Base-by-base conservation (phyloP, 1,140 invertebrate genomes). In the Ctenoplectra terminalis region DNA sequence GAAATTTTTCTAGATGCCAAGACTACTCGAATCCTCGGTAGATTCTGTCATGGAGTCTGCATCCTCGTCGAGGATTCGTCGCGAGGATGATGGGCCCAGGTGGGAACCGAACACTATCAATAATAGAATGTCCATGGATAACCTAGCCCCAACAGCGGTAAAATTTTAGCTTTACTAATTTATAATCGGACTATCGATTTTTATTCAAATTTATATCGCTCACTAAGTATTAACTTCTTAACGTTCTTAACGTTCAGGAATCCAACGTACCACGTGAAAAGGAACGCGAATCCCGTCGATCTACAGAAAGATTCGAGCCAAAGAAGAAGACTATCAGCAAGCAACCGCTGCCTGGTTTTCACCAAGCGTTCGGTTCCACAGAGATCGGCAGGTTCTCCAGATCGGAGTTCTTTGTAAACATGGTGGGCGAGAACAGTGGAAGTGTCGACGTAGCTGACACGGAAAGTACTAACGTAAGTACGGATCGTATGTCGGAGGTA, bases 311-410 rank as follows among this genome's bases (percentile, higher is more conserved):
- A 26, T 75, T 88, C 6, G 90, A 92, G 56, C 71, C 85, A n/a
- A 91, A 87, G 46, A 86, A 88, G 79, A 79, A 81, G 13, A n/a
- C 64, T 1, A 60, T 77, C 0, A 79, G 77, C 58, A 92, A 90
- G 26, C 92, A 94, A 79, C 96, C 96, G 20, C 89, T 97, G 60
- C 96, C 96, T 0, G 96, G 96, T 2, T 97, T 97, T 80, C 96
- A 96, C 83, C 96, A 97, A 90, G 96, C 96, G 0, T 97, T 97
- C 87, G 96, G 96, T 23, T 96, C 96, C 2, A 97, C 96, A 37
- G 96, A 97, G 91, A 97, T 97, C 72, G 96, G 96, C 37, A 95
- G 95, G 73, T 97, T 97, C 85, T 95, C 94, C 20, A 93, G 94
- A 74, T 94, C 94, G 9, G 94, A 95, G 81, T 94, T 93, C 52